Base-by-base conservation (phyloP, 37 sponge, comb jelly and placozoan species). In the Oopsacas minuta region DNA sequence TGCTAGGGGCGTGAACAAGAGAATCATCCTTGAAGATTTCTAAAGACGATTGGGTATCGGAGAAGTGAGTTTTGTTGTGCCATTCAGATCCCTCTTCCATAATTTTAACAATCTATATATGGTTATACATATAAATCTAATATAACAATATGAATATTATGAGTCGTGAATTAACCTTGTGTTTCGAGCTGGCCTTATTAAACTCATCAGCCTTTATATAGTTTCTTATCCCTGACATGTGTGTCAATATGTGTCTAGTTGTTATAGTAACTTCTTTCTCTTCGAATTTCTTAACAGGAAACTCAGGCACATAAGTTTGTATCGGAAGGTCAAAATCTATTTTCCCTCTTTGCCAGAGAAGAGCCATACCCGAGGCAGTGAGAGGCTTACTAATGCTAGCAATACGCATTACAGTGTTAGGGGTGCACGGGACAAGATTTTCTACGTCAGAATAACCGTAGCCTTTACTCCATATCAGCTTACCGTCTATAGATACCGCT, bases 351-450 rank as follows among this genome's bases (percentile, higher is more conserved):
- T 96, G 84, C 91, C 87, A 87, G 7, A 92, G 88, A 36, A 90
- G 86, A 1, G 91, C 81, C 12, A 92, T 53, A 17, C 89, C 92
- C 7, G 92, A 83, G 15, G 94, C 91, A 23, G 92, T 90, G 37
- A 96, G 81, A 20, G 91, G 82, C 42, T 93, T 96, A 69, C 91
- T 90, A 69, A 93, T 96, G 88, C 97, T 96, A 20, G 96, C 96
- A 1, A 96, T 90, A 15, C 96, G 84, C 94, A 96, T 93, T 28
- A 90, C 89, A 39, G 91, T 86, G 28, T 85, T 32, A 23, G 87
- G 39, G 84, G 81, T 52, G 36, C 86, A 85, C 35, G 88, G 86
- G 0, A 87, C 87, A 36, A 37, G 82, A 51, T 91, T 96, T 81
- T 96, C 96, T 34, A 96, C 86, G 38, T 93, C 92, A 23, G 92